Percentiles rank a stretch among this genome's conserved stretches.
Evolutionary conservation across 1,140 invertebrate genomes (phyloP).

Genomic region (Acyrthosiphon pisum): DNA sequence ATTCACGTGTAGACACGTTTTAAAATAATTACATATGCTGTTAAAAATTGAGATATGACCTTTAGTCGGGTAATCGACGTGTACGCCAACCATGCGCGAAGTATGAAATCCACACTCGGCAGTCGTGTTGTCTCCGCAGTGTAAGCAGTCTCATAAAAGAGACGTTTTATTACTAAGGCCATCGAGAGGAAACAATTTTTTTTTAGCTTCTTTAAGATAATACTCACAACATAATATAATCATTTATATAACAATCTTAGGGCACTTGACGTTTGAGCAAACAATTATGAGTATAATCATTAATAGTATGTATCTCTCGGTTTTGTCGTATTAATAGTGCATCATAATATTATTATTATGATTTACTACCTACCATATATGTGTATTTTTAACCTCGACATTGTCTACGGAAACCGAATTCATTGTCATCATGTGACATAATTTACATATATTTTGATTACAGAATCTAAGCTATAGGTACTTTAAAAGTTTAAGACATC

Average conservation of each 20-base stretch:
- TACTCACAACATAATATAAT: not conserved
- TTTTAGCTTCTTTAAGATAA: not conserved
- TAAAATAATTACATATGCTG: not conserved
- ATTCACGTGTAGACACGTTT: not conserved
- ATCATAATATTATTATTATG: not conserved
- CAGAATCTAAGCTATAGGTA: not conserved
- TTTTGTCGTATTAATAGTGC: not conserved
- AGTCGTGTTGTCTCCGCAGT: not conserved
- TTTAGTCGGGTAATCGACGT: not conserved
- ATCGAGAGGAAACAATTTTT: not conserved
- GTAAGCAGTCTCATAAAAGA: not conserved
- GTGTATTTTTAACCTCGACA: not conserved
- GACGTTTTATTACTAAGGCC: not conserved
- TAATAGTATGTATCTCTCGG: slow-evolving; percentile 1
- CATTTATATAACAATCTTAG: not conserved
- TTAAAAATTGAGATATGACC: not conserved
- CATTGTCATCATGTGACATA: not conserved
- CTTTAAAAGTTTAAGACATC: not conserved
- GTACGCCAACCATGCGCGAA: not conserved
- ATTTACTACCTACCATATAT: not conserved
- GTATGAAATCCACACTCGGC: not conserved
- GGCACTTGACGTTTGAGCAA: not conserved
- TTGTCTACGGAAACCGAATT: not conserved
- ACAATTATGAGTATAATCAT: not conserved
- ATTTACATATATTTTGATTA: not conserved